Evolutionary conservation across 2,797 vertebrate genomes (phyloP), one percentile per base, ranked within the genome.

Genomic region (Platyrinchus mystaceus): DNA sequence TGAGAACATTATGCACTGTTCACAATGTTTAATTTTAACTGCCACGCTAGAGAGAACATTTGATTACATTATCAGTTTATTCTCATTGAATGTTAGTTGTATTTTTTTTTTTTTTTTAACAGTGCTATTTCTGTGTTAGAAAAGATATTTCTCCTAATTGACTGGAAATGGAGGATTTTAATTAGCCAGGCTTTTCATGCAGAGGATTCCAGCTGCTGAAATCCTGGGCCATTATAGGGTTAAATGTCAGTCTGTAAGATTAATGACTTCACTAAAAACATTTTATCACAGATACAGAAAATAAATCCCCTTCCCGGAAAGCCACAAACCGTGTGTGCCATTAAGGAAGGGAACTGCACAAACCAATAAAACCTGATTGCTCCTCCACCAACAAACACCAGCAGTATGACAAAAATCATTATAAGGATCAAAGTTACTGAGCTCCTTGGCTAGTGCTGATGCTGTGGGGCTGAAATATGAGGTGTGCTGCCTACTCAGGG

Each of bases 61-160:
- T 95, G 93, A 96, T 96, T 96, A 84, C 89, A 92, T 93, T 88
- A 96, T 89, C 89, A 46, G 82, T 49, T 94, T 94, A 73, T 90
- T 95, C 83, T 93, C 85, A 93, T 24, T 88, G 87, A 86, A 85
- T 49, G 67, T 58, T 78, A 69, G 59, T 30, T 70, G 14, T 36
- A 15, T 32, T n/a, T 36, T 39, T 62, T 66, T 37, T 56, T 67
- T 60, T 68, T 76, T 76, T 58, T 56, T 53, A 14, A 71, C 59
- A 52, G 76, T 0, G 9, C 43, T 87, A 68, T 89, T 87, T 94
- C 73, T 95, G 79, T 89, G 32, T 73, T 81, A 81, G 82, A 64
- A 85, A 92, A 90, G 34, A 58, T 75, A 49, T 82, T 95, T 87
- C 41, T 88, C 69, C 62, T 63, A 74, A 76, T 34, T 86, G 85